These are phyloP conservation scores for Pimpla rufipes DNA, from an alignment of 2,888 invertebrate genomes.

Conservation along the genomic window DNA sequence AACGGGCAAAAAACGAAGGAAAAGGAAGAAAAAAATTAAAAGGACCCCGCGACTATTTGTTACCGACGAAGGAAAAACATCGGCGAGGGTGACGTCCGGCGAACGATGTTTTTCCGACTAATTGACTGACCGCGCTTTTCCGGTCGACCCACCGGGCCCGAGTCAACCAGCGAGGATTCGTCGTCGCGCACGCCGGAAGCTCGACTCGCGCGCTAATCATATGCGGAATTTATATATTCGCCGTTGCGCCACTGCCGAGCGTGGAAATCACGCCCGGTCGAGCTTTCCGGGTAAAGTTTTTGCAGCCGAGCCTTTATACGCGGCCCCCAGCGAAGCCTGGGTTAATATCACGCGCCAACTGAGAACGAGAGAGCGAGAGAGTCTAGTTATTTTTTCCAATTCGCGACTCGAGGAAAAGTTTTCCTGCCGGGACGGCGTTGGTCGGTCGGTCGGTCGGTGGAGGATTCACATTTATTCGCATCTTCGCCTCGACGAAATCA, in stretches of 20 bases:
- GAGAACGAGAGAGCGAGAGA: neutral
- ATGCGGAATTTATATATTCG: neutral
- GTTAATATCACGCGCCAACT: neutral
- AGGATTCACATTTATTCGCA: neutral
- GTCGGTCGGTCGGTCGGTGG: neutral
- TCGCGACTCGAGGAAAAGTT: conserved; percentile 27
- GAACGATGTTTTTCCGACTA: conserved; percentile 40
- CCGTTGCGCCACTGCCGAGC: neutral
- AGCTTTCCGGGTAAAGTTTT: neutral
- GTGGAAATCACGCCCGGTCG: neutral
- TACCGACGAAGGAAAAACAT: conserved; percentile 33
- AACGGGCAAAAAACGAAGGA: too few species aligned
- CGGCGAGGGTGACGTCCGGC: neutral
- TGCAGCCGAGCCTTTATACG: neutral
- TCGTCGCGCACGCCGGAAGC: neutral
- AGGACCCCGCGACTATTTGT: conserved; percentile 26
- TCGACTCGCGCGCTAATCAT: conserved; percentile 9
- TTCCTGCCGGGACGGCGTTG: neutral
- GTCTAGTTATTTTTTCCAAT: conserved; percentile 25
- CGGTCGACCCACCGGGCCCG: neutral
- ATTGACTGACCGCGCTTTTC: conserved; percentile 34
- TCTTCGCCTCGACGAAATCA: too few species aligned
- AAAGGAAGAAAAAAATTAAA: neutral
- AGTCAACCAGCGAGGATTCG: neutral
- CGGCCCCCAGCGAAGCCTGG: neutral